Evolutionary conservation across 2,888 invertebrate genomes (phyloP).

Genomic region (Cyclophora punctaria): DNA sequence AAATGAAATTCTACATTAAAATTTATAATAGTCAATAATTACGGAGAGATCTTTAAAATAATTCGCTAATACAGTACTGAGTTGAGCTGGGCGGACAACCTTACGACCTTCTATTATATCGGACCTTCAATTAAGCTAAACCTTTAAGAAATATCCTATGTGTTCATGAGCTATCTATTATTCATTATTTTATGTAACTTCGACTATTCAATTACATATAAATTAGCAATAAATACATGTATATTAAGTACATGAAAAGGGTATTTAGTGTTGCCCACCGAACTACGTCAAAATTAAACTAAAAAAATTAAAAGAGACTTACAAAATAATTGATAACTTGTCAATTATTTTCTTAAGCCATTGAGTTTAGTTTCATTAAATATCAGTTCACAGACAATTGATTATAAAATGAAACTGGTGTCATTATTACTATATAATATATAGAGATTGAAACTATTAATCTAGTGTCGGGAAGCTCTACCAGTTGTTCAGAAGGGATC

Average conservation of each 20-base stretch:
- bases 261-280: constrained; percentile 32
- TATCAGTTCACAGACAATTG: no score
- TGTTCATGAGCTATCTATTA: constrained; percentile 1
- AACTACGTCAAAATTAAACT: constrained; percentile 36
- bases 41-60: constrained; percentile 54
- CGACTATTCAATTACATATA: constrained; percentile 6
- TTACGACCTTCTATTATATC: neutral
- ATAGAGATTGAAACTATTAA: constrained; percentile 37
- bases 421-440: constrained; percentile 34
- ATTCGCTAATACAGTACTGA: constrained; percentile 47
- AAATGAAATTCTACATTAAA: neutral
- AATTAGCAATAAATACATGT: constrained; percentile 13
- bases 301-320: constrained; percentile 29
- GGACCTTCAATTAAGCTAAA: no score
- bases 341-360: no score
- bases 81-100: constrained; percentile 26
- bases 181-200: constrained; percentile 2
- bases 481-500: constrained; percentile 39
- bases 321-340: constrained; percentile 22
- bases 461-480: constrained; percentile 48
- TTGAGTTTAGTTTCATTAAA: no score
- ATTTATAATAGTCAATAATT: constrained; percentile 1
- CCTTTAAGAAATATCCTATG: no score
- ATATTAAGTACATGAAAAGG: constrained; percentile 18
- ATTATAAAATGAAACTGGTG: constrained; percentile 3